Base-by-base conservation (phyloP, 2,888 invertebrate genomes). In the Mythimna albipuncta region DNA sequence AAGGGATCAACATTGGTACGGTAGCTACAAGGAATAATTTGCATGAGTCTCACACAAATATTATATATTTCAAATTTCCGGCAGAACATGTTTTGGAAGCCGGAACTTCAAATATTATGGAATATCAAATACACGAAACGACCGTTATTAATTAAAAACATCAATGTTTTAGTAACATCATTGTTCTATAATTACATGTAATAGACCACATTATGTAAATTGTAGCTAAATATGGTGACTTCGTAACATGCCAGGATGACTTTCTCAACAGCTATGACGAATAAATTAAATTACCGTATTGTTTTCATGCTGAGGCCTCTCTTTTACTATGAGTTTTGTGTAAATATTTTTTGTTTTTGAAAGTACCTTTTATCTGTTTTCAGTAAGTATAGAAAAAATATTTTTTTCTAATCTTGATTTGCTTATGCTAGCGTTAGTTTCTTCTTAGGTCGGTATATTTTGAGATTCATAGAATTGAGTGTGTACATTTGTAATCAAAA, bases 261-360 rank as follows among this genome's bases (percentile, higher is more conserved):
- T 87, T 87, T 87, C 84, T 81, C 78, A 85, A 88, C 77, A 77
- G 67, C 38, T 72, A 74, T 75, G 76, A 78, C 68, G 83, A 82
- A 86, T 89, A 86, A 75, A 88, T 88, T 87, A 84, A 85, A 85
- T 83, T 81, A 85, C 64, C 69, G 79, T 67, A 87, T 87, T 88
- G 82, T 88, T 74, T 81, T 78, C 50, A 73, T 68, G 70, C 52
- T 62, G 79, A 1, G 4, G 70, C 50, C 72, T 80, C 61, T 80
- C 41, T 72, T 75, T 77, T 35, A 72, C 71, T 32, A 62, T 70
- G 64, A 63, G 58, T 66, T 67, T 71, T 68, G 69, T 67, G 70
- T 26, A 62, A 72, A 61, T 68, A 57, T 64, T 84, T 32, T 73
- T 69, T 47, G 47, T 47, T 19, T 16, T 47, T 66, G 58, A 50